phyloP scores from a whole-genome alignment of 2,113 vertebrate species.

The Clarias magur region DNA sequence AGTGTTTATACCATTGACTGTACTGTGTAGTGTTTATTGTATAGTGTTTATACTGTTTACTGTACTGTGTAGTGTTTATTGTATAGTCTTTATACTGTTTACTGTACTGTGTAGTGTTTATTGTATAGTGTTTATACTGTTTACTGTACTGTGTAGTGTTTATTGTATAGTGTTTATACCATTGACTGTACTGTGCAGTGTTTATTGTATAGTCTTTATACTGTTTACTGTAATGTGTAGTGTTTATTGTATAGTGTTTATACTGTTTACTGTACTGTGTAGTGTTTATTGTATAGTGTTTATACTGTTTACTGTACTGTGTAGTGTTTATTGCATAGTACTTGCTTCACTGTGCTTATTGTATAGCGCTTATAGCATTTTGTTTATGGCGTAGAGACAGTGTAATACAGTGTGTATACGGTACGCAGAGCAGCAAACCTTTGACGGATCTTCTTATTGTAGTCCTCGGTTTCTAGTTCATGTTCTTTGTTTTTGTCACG shows the following conservation, averaged over 20 bases:
- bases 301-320: neutral
- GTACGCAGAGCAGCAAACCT: conserved; percentile 47
- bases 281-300: neutral
- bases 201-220: no score
- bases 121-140: no score
- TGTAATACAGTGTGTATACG: neutral
- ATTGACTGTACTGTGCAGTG: no score
- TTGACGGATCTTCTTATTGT: conserved; percentile 50
- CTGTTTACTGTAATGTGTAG: no score
- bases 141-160: no score
- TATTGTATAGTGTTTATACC: no score
- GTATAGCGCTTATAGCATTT: neutral
- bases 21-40: no score
- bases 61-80: no score
- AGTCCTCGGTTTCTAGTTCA: conserved; percentile 53
- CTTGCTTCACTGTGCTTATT: neutral
- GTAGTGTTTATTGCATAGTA: neutral
- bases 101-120: no score
- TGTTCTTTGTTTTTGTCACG: conserved; percentile 52
- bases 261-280: neutral
- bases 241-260: neutral
- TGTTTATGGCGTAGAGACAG: neutral
- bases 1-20: no score
- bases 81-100: neutral
- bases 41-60: no score